Conservation (phyloP, 2,797 vertebrate genomes). For the Micropoecilia bifurca region DNA sequence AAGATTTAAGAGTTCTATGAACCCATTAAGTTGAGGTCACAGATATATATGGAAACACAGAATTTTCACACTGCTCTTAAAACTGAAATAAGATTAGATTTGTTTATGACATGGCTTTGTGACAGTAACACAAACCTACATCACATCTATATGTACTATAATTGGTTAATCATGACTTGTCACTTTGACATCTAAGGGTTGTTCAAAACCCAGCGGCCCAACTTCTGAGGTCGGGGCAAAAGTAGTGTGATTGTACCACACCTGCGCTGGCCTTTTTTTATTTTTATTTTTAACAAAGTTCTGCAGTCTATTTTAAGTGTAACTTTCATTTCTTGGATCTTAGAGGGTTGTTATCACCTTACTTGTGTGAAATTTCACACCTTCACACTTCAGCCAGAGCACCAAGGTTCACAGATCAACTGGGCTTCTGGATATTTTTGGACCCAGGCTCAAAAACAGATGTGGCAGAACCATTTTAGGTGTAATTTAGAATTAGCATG, state of each 20-base stretch:
- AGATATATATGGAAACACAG: neutral
- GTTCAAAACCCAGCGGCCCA: neutral
- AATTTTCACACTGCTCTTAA: neutral
- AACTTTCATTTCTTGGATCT: neutral
- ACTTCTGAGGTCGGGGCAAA: neutral
- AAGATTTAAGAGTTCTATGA: neutral
- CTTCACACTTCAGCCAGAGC: neutral
- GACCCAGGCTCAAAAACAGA: neutral
- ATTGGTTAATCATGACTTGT: neutral
- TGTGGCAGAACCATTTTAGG: neutral
- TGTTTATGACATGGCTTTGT: neutral
- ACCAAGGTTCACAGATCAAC: neutral
- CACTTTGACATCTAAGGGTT: neutral
- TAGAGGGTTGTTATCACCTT: neutral
- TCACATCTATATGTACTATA: neutral
- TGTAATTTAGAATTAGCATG: neutral
- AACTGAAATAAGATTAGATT: neutral
- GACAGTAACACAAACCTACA: constrained; percentile 4
- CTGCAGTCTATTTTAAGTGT: neutral
- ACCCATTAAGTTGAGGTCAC: neutral
- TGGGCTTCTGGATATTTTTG: constrained; percentile 5
- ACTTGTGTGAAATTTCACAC: constrained; percentile 5
- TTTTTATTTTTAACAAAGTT: too few species aligned
- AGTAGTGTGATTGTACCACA: neutral
- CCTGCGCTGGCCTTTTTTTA: too few species aligned